These are phyloP conservation scores for Coryphaenoides rupestris DNA, from an alignment of 2,113 vertebrate genomes.

Conservation along the genomic window DNA sequence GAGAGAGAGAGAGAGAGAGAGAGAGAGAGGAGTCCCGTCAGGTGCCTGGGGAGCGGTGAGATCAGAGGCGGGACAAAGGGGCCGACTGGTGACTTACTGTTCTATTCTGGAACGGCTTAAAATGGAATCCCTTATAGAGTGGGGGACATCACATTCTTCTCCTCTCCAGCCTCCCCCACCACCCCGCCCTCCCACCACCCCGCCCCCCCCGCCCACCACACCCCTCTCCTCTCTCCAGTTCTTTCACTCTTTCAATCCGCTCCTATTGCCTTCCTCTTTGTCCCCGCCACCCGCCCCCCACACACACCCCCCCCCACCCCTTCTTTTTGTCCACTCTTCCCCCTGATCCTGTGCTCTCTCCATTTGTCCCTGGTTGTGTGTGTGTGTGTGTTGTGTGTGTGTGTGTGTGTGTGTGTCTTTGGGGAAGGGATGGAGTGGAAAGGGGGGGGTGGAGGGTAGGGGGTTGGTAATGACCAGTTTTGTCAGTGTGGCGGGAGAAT, in stretches of 20 bases:
- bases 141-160: conserved; percentile 58
- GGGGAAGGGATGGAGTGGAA: too few species aligned
- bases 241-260: conserved; percentile 62
- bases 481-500: conserved; percentile 43
- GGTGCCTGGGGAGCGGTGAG: conserved; percentile 63
- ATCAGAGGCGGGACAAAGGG: conserved; percentile 69
- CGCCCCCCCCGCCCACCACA: neutral
- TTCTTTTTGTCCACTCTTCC: conserved; percentile 26
- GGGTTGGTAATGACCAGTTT: conserved; percentile 52
- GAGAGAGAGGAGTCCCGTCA: conserved; percentile 60
- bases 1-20: too few species aligned
- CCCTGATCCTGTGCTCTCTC: conserved; percentile 47
- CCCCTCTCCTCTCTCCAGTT: conserved; percentile 38
- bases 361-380: conserved; percentile 18
- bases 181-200: conserved; percentile 8
- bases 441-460: conserved; percentile 35
- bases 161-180: conserved; percentile 26
- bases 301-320: conserved; percentile 40
- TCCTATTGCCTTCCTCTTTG: conserved; percentile 51
- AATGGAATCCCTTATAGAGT: conserved; percentile 64
- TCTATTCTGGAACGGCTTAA: conserved; percentile 64
- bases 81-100: conserved; percentile 71
- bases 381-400: conserved; percentile 15
- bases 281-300: conserved; percentile 46
- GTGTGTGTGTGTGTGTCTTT: conserved; percentile 3